These are phyloP conservation scores for Phrynocephalus forsythii DNA, from an alignment of 2,797 vertebrate species.

Conservation along the genomic window DNA sequence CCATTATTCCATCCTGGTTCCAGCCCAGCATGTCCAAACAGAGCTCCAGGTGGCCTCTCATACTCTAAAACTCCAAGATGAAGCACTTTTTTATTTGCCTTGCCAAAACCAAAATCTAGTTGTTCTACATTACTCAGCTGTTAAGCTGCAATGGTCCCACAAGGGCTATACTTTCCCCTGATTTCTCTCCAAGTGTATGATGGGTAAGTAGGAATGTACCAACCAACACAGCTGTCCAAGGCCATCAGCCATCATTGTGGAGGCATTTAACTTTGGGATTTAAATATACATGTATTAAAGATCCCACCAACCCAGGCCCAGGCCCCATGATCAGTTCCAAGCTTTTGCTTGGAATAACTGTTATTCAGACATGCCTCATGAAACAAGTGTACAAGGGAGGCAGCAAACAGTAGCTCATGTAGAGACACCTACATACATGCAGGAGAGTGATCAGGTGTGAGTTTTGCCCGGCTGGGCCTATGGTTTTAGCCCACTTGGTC, in stretches of 20 bases:
- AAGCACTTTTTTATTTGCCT: conserved; percentile 71
- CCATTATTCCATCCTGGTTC: conserved; percentile 59
- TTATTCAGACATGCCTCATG: neutral
- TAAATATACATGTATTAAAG: neutral
- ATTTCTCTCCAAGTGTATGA: neutral
- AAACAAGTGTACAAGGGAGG: neutral
- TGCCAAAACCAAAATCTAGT: conserved; percentile 70
- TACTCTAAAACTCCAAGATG: conserved; percentile 64
- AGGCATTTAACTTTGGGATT: neutral
- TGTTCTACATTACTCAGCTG: conserved; percentile 70
- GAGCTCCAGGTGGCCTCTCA: conserved; percentile 54
- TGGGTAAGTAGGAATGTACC: neutral
- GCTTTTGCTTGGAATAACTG: neutral
- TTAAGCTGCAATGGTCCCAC: conserved; percentile 53
- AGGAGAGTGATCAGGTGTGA: conserved; percentile 4
- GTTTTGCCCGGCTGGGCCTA: neutral
- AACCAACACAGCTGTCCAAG: neutral
- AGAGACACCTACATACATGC: neutral
- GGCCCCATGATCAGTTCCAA: neutral
- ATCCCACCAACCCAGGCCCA: neutral
- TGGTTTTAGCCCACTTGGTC: conserved; percentile 66
- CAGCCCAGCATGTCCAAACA: conserved; percentile 50
- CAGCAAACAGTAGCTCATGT: neutral
- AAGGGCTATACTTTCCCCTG: conserved; percentile 3
- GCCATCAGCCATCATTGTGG: neutral